Evolutionary conservation across 2,888 invertebrate genomes (phyloP), one percentile per base, ranked within the genome.

Genomic region (Macrophya alboannulata): DNA sequence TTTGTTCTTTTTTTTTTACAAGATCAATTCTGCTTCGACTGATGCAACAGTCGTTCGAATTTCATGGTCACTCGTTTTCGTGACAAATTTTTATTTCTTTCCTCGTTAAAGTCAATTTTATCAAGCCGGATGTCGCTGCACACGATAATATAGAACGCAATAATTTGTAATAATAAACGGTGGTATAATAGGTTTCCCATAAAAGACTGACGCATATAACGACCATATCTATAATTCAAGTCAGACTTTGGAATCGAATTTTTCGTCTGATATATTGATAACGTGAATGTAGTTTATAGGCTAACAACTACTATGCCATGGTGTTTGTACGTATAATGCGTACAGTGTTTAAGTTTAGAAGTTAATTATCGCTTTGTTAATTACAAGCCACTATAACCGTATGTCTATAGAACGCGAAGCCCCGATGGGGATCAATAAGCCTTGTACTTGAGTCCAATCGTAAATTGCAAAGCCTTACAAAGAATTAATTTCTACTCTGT

Each of bases 381-480:
- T 62, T 43, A 81, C 40, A 62, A 43, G 43, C 40, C 5, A 43
- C 10, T 5, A 62, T 10, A n/a, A n/a, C n/a, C 31, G 40, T 71
- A 71, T 43, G 9, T 40, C 4, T 62, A 81, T 62, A 43, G 10
- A 81, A 5, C 43, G 43, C 43, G 81, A 81, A 81, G 81, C 76
- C 76, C 76, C 51, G 15, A 31, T 25, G 12, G 51, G 31, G 17
- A 48, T 51, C 51, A 76, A 76, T 55, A 17, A 76, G 76, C 81
- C 81, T 62, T 81, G 81, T 81, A n/a, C 25, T 81, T 62, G 62
- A 62, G 21, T 62, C 62, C 59, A 81, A 81, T 62, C 62, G 62
- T 62, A 81, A 81, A 81, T 81, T 81, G 62, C 43, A 40, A 77
- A 81, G 62, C 81, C 81, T 81, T 81, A 81, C 40, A 81, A 81